A percentile compares a stretch with the other conserved stretches of the same genome.
phyloP scores from a whole-genome alignment of 2,797 vertebrate genomes.

The Babyrousa celebensis region DNA sequence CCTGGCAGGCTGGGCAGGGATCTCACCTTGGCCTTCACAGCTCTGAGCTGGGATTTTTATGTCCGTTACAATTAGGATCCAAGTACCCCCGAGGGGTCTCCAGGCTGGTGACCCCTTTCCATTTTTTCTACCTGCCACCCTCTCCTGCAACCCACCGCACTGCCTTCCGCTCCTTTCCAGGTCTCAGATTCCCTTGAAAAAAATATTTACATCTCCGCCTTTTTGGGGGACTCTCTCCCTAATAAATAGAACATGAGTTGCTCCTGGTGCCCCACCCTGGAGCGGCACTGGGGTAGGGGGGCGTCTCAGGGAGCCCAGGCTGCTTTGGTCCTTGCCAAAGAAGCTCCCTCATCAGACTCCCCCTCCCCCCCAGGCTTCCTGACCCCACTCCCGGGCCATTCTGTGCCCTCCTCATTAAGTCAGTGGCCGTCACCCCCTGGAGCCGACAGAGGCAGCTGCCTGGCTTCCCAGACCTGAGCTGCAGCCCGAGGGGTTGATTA shows the following conservation, averaged over 20 bases:
- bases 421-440: slow-evolving; percentile 54
- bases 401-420: slow-evolving; percentile 73
- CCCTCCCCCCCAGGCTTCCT: background rate
- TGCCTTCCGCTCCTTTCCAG: background rate
- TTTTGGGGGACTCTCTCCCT: slow-evolving; percentile 60
- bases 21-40: background rate
- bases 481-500: slow-evolving; percentile 82
- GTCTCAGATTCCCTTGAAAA: slow-evolving; percentile 47
- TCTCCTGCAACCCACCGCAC: background rate
- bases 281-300: background rate
- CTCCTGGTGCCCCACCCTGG: background rate
- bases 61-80: background rate
- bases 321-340: background rate
- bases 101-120: background rate
- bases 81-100: background rate
- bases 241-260: slow-evolving; percentile 71
- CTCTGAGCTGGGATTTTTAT: background rate
- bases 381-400: background rate
- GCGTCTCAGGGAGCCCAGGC: background rate
- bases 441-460: slow-evolving; percentile 62
- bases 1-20: background rate
- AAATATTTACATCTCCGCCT: slow-evolving; percentile 70
- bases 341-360: background rate
- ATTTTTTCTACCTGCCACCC: background rate
- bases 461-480: slow-evolving; percentile 67